These are phyloP conservation scores for Melospiza georgiana DNA, from an alignment of 2,113 vertebrate species.

Conservation along the genomic window DNA sequence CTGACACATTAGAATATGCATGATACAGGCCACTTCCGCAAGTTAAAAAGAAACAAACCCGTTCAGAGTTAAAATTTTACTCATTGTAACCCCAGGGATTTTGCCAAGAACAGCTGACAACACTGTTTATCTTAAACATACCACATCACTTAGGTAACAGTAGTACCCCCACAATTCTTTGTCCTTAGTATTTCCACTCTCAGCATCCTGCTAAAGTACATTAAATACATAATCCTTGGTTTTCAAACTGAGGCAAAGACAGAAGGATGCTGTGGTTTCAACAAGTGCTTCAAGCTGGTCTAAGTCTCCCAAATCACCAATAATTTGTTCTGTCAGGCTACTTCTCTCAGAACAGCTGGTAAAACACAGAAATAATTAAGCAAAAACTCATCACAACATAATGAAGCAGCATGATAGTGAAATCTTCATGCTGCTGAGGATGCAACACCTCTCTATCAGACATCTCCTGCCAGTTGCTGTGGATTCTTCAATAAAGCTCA, in stretches of 20 bases:
- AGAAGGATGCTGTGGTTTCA: conserved; percentile 24
- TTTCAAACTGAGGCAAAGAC: not conserved
- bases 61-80: not conserved
- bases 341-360: not conserved
- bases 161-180: not conserved
- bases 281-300: not conserved
- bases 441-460: not conserved
- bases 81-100: not conserved
- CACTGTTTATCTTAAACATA: conserved; percentile 22
- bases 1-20: not conserved
- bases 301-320: not conserved
- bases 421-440: not conserved
- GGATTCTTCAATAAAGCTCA: not conserved
- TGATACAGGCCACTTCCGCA: not conserved
- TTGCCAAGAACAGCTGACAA: conserved; percentile 32
- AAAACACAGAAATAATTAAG: conserved; percentile 39
- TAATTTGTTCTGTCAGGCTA: conserved; percentile 31
- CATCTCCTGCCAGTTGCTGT: not conserved
- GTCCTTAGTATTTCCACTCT: not conserved
- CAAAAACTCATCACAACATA: not conserved
- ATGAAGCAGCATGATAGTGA: not conserved
- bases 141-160: conserved; percentile 16
- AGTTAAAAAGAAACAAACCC: not conserved
- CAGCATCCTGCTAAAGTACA: not conserved
- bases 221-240: not conserved